Percentiles rank a stretch among this genome's conserved stretches.
phyloP scores from a whole-genome alignment of 2,113 vertebrate genomes.

The Xerus inauris region DNA sequence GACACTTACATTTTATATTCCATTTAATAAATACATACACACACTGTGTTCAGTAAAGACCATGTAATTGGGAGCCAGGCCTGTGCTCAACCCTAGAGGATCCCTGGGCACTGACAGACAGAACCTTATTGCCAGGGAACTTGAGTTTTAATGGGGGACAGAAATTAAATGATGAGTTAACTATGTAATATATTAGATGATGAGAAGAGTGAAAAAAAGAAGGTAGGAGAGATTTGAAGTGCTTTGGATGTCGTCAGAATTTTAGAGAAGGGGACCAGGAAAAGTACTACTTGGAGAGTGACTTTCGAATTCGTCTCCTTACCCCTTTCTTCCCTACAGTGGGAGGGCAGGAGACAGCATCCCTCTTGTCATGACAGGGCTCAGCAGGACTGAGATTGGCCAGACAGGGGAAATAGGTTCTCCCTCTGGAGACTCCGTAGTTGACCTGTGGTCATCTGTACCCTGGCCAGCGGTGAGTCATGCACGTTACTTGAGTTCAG shows the following conservation, averaged over 20 bases:
- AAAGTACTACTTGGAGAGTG: neutral
- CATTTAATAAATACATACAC: too few species aligned
- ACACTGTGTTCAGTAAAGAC: too few species aligned
- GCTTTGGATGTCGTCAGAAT: neutral
- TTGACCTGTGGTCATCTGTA: neutral
- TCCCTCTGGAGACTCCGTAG: too few species aligned
- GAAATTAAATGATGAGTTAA: neutral
- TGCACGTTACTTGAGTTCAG: neutral
- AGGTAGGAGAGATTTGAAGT: neutral
- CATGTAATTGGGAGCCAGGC: neutral
- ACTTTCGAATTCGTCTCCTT: neutral
- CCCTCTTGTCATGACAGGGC: neutral
- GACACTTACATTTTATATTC: neutral
- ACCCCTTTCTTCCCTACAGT: neutral
- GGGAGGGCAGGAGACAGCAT: neutral
- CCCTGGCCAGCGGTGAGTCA: rapidly evolving
- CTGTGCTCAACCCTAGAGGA: neutral
- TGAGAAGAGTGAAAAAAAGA: neutral
- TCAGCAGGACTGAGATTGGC: neutral
- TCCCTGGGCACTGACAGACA: neutral
- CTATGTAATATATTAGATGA: neutral
- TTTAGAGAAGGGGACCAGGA: neutral
- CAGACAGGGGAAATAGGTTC: neutral
- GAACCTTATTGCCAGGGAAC: neutral
- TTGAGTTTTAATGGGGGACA: neutral